A percentile compares a stretch with the other conserved stretches of the same genome.
Evolutionary conservation across 2,113 vertebrate species (phyloP).

Genomic region (Zosterops pallidus): DNA sequence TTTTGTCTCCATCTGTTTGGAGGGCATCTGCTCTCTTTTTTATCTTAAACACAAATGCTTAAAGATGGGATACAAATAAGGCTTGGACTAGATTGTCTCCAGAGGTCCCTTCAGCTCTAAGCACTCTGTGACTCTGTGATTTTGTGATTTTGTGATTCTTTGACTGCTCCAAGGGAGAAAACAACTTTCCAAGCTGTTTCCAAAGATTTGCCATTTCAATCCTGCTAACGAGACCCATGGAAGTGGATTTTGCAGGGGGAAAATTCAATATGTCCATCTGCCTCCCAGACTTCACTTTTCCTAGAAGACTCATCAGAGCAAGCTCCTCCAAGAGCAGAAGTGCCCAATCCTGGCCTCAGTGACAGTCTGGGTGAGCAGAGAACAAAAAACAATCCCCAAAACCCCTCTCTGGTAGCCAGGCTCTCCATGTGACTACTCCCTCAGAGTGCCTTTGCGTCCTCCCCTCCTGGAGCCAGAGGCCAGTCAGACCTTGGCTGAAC

Average conservation of each 20-base stretch:
- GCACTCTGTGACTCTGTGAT: not conserved
- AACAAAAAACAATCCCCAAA: not conserved
- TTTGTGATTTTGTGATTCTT: not conserved
- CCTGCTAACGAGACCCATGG: not conserved
- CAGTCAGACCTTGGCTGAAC: conserved; percentile 62
- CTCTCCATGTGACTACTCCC: not conserved
- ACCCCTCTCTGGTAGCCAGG: not conserved
- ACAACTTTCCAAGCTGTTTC: not conserved
- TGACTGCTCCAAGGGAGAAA: not conserved
- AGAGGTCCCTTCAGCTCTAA: not conserved
- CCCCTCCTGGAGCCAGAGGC: not conserved
- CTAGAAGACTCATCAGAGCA: not conserved
- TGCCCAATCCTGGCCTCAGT: not conserved
- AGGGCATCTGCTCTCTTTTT: not conserved
- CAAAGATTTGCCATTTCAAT: not conserved
- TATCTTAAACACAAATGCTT: not conserved
- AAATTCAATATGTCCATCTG: not conserved
- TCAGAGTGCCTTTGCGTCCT: not conserved
- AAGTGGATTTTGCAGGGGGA: not conserved
- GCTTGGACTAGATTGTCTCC: not conserved
- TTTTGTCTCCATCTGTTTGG: not conserved
- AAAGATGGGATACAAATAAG: not conserved
- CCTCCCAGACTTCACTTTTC: not conserved
- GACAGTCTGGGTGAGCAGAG: not conserved
- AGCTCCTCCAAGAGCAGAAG: not conserved